These are phyloP conservation scores for Penaeus vannamei DNA, from an alignment of 1,140 invertebrate species.

Conservation along the genomic window DNA sequence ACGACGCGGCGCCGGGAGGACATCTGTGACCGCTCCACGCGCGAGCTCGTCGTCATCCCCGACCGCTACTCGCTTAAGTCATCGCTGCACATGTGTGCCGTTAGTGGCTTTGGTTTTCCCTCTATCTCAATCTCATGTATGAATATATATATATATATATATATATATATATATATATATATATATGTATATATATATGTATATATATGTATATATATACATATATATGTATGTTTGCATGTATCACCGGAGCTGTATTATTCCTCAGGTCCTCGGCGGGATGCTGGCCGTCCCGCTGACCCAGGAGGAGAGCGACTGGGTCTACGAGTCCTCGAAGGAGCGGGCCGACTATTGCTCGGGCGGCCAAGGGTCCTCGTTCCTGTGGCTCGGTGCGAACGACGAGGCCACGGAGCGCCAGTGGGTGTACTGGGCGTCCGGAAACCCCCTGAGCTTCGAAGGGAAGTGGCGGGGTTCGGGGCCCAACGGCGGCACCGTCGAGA, in stretches of 20 bases:
- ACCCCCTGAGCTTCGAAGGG: not conserved
- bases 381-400: constrained; percentile 9
- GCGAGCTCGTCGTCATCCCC: too few species aligned
- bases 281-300: not conserved
- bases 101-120: too few species aligned
- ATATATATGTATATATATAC: too few species aligned
- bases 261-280: not conserved
- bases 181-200: too few species aligned
- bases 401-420: not conserved
- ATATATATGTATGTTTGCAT: too few species aligned
- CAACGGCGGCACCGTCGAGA: constrained; percentile 7
- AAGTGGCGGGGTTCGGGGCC: not conserved
- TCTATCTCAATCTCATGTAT: too few species aligned
- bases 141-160: too few species aligned
- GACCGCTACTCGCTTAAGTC: too few species aligned
- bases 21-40: too few species aligned
- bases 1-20: too few species aligned
- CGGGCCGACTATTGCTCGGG: not conserved
- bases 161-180: too few species aligned
- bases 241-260: not conserved
- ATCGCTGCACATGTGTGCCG: too few species aligned
- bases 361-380: constrained; percentile 1
- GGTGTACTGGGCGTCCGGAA: not conserved
- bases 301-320: not conserved
- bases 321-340: not conserved